Conservation (phyloP, 2,888 invertebrate genomes). For the Aleiodes testaceus region DNA sequence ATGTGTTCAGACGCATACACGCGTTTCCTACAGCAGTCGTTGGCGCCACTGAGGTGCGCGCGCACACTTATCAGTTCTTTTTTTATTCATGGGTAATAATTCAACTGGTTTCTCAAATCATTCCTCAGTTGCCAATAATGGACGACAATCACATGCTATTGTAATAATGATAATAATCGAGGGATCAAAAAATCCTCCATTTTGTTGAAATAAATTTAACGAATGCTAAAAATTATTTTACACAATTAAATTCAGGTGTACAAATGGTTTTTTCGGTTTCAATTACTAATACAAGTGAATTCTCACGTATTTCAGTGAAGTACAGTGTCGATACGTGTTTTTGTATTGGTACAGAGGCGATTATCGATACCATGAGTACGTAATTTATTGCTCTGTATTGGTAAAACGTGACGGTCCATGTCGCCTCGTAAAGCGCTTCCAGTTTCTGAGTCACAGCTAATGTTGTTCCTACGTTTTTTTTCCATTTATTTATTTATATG, state of each 20-base stretch:
- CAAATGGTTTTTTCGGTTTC: conserved; percentile 9
- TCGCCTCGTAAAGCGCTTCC: conserved; percentile 68
- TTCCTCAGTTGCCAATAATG: conserved; percentile 23
- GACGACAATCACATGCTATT: conserved; percentile 25
- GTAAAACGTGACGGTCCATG: conserved; percentile 67
- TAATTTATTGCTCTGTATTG: conserved; percentile 68
- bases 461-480: not conserved
- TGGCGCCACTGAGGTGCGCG: conserved; percentile 49
- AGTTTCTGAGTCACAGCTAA: conserved; percentile 65
- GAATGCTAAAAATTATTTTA: too few species aligned
- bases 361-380: conserved; percentile 66
- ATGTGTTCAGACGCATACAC: conserved; percentile 31
- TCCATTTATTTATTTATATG: conserved; percentile 5
- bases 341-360: conserved; percentile 50
- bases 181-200: too few species aligned
- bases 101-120: conserved; percentile 37
- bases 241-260: not conserved
- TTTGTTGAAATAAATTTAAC: too few species aligned
- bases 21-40: conserved; percentile 34
- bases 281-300: conserved; percentile 25
- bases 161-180: not conserved
- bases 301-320: conserved; percentile 6
- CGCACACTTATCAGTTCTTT: conserved; percentile 30
- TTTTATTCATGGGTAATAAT: conserved; percentile 43
- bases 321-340: conserved; percentile 2